Percentiles rank a stretch among this genome's conserved stretches.
These are phyloP conservation scores for Leucopsar rothschildi DNA, from an alignment of 2,113 vertebrate species.

Conservation along the genomic window DNA sequence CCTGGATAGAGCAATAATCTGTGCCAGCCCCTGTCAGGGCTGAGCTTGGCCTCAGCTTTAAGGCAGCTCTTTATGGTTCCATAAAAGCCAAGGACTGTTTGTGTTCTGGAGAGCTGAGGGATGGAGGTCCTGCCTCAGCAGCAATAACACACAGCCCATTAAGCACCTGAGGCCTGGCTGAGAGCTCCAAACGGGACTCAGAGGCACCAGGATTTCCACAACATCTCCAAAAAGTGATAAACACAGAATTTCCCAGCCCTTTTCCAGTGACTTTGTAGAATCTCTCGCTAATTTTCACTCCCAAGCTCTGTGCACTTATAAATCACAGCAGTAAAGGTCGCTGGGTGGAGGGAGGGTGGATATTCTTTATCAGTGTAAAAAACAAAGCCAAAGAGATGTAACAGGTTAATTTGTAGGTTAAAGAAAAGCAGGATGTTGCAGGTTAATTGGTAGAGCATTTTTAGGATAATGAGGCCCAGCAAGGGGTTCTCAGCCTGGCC, in stretches of 20 bases:
- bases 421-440: background rate
- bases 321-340: rapidly evolving
- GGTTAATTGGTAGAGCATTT: background rate
- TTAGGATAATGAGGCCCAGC: background rate
- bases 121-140: conserved; percentile 29
- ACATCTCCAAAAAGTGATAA: background rate
- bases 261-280: background rate
- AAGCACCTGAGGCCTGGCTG: background rate
- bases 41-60: background rate
- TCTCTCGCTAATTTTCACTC: background rate
- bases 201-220: background rate
- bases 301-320: background rate
- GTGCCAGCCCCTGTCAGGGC: background rate
- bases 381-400: background rate
- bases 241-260: background rate
- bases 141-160: conserved; percentile 55
- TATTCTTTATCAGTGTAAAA: background rate
- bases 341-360: background rate
- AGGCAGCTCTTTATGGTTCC: conserved; percentile 3
- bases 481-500: background rate
- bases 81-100: conserved; percentile 53
- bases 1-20: background rate
- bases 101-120: conserved; percentile 2
- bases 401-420: background rate
- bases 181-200: conserved; percentile 4